Evolutionary conservation across 2,113 vertebrate genomes (phyloP), one percentile per base, ranked within the genome.

Genomic region (Candoia aspera): DNA sequence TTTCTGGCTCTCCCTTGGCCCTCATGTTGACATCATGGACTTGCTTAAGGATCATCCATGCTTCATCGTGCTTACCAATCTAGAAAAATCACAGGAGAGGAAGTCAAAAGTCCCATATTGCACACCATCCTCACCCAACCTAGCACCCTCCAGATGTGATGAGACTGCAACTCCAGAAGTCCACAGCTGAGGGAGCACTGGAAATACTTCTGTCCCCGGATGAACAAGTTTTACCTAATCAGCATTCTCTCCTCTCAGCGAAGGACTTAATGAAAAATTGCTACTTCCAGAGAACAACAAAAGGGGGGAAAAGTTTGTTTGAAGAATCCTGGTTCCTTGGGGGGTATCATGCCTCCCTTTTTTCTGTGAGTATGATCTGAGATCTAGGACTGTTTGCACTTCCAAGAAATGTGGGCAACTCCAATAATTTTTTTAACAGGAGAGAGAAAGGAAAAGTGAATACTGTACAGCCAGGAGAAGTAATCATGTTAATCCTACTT

Each of bases 1-100:
- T 98, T 96, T 99, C 99, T 0, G 99, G 99, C 92, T 99, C 97
- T 0, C 99, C 99, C 89, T 99, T 99, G 4, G 99, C 99, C 68
- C 99, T 96, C 99, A 99, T 99, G 97, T 99, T 99, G 95, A 99
- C 99, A 96, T 99, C 99, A 2, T 99, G 99, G 90, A 99, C 98
- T 86, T 97, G 97, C 90, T 99, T 98, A 93, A 99, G 98, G 92
- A 99, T 98, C 99, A 99, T 99, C 99, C 99, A 99, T 53, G 99
- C 99, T 97, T 99, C 99, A 0, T 99, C 99, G 0, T 99, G 99
- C 92, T 99, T 98, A 6, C 98, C 98, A 87, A 97, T 98, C 99
- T 99, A 97, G 90, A 95, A 96, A 94, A 90, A 93, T 0, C 92
- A 95, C 95, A 90, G 68, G 37, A 37, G 94, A 68, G 4, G 5